Evolutionary conservation across 2,888 invertebrate genomes (phyloP), one percentile per base, ranked within the genome.

Genomic region (Pollenia labialis): DNA sequence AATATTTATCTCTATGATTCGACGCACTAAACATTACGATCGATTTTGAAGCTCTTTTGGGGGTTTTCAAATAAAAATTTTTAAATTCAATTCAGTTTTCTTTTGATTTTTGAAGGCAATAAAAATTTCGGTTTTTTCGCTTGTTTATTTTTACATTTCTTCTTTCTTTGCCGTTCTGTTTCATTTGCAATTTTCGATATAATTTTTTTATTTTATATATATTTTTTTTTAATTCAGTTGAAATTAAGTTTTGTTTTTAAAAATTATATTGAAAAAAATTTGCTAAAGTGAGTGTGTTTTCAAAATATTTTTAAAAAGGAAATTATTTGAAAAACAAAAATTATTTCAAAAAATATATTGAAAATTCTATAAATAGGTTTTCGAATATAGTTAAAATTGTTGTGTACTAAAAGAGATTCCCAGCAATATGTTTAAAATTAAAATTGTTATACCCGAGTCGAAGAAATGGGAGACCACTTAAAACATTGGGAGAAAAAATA

Each of bases 101-200:
- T 83, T 82, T 86, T 79, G 75, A 75, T 62, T 82, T 86, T 83
- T 50, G 80, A 86, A 79, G 60, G 71, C 56, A 80, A 52, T 77
- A 69, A 23, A 52, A 69, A 60, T 71, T 80, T 58, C 50, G 58
- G 64, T 84, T 84, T 79, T 72, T 83, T 68, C 72, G 68, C 72
- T 84, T 82, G 68, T 23, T 81, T 85, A n/a, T n/a, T 62, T 80
- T 81, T 81, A 44, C 50, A 8, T 14, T 68, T 69, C 23, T 52
- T 66, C 12, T 60, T 60, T 11, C 32, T 42, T n/a, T 84, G 60
- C 40, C 40, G 48, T 86, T 76, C 11, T 23, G 52, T 80, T 82
- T 66, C 42, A 60, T 64, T 80, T 74, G 40, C 62, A 64, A 74
- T 82, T 32, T 81, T 82, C 46, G 80, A 82, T 74, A 71, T 14